These are phyloP conservation scores for Lineus longissimus DNA, from an alignment of 1,140 invertebrate genomes.

Conservation along the genomic window DNA sequence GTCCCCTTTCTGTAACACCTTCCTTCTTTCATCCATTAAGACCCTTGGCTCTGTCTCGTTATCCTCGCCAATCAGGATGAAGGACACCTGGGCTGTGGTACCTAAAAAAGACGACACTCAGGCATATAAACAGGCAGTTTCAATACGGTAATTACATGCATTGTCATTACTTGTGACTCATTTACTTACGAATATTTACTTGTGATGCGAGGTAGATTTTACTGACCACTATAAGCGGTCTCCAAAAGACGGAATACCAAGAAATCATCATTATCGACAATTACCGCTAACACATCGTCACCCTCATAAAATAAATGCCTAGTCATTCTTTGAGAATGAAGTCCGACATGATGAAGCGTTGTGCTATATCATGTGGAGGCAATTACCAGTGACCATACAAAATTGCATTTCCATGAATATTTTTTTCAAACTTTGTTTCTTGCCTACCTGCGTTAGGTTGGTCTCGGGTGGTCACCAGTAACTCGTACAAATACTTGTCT, in stretches of 20 bases:
- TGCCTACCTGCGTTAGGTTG: conserved; percentile 22
- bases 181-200: background rate
- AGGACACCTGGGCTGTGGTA: conserved; percentile 30
- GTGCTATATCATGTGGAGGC: too few relatives aligned
- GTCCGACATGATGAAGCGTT: too few relatives aligned
- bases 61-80: conserved; percentile 31
- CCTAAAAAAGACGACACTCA: conserved; percentile 2
- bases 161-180: too few relatives aligned
- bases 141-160: too few relatives aligned
- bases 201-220: background rate
- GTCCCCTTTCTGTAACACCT: conserved; percentile 22
- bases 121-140: too few relatives aligned
- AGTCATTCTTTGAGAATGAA: too few relatives aligned
- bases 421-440: background rate
- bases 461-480: conserved; percentile 29
- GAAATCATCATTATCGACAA: too few relatives aligned
- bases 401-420: too few relatives aligned
- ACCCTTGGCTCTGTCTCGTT: conserved; percentile 28
- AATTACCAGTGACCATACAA: too few relatives aligned
- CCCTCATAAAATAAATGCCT: too few relatives aligned
- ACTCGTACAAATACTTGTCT: conserved; percentile 33
- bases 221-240: background rate
- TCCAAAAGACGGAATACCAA: too few relatives aligned
- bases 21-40: conserved; percentile 26
- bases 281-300: too few relatives aligned